Evolutionary conservation across 2,797 vertebrate species (phyloP).

Genomic region (Labeo calbasu): DNA sequence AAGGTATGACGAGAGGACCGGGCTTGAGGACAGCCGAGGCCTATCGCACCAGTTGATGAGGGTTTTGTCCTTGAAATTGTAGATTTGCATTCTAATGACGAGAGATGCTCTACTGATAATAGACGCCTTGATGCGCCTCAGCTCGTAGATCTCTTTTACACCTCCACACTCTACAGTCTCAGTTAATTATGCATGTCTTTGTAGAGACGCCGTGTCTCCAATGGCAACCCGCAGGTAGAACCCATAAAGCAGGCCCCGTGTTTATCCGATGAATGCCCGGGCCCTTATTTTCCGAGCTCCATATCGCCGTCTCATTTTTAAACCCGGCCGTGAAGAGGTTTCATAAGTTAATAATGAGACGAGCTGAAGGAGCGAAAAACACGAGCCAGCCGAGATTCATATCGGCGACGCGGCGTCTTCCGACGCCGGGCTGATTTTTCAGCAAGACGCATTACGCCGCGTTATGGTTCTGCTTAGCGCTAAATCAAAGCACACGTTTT

Average conservation of each 20-base stretch:
- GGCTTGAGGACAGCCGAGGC: slow-evolving; percentile 47
- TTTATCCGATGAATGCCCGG: slow-evolving; percentile 42
- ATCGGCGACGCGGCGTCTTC: slow-evolving; percentile 10
- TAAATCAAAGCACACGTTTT: slow-evolving; percentile 53
- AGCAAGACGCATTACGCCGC: slow-evolving; percentile 17
- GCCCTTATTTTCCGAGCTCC: slow-evolving; percentile 48
- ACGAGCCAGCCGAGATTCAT: slow-evolving; percentile 44
- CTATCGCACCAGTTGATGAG: slow-evolving; percentile 57
- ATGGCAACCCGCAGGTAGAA: slow-evolving; percentile 60
- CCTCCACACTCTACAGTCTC: slow-evolving; percentile 58
- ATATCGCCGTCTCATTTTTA: slow-evolving; percentile 50
- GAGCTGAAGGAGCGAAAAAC: slow-evolving; percentile 54
- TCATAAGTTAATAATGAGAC: slow-evolving; percentile 59
- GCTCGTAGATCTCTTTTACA: slow-evolving; percentile 61
- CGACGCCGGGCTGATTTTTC: background rate
- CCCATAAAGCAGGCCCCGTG: slow-evolving; percentile 41
- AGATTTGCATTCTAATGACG: slow-evolving; percentile 67
- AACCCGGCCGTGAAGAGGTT: slow-evolving; percentile 49
- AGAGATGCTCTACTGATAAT: slow-evolving; percentile 55
- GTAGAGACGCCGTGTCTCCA: slow-evolving; percentile 58
- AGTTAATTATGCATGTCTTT: slow-evolving; percentile 70
- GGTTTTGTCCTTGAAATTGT: slow-evolving; percentile 63
- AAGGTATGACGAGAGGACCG: slow-evolving; percentile 34
- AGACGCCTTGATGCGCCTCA: slow-evolving; percentile 71
- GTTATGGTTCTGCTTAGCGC: slow-evolving; percentile 29